phyloP scores from a whole-genome alignment of 1,140 invertebrate species.

The Maniola jurtina region DNA sequence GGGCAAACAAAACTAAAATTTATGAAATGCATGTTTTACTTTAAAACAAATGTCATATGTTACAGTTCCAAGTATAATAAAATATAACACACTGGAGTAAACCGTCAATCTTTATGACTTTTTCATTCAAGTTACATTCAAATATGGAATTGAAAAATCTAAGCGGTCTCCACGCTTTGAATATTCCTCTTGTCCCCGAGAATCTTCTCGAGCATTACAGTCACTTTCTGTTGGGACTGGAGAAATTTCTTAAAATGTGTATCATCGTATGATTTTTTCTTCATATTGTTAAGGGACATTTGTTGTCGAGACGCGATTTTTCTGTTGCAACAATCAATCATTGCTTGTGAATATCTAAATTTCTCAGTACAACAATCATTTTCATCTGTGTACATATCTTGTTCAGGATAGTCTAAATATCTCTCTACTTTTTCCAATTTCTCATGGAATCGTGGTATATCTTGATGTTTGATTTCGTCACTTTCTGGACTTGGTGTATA shows the following conservation, averaged over 20 bases:
- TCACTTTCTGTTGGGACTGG: slow-evolving; percentile 66
- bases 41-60: too few species aligned
- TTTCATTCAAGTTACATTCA: neutral
- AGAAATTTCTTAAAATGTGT: slow-evolving; percentile 60
- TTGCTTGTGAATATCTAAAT: slow-evolving; percentile 27
- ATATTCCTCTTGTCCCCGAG: slow-evolving; percentile 44
- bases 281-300: slow-evolving; percentile 39
- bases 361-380: slow-evolving; percentile 34
- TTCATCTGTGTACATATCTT: slow-evolving; percentile 23
- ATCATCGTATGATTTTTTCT: slow-evolving; percentile 46
- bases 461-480: neutral
- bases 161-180: slow-evolving; percentile 49
- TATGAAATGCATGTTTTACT: too few species aligned
- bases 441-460: slow-evolving; percentile 48
- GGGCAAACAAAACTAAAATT: too few species aligned
- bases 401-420: slow-evolving; percentile 2
- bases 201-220: slow-evolving; percentile 60
- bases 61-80: too few species aligned
- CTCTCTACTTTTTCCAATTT: slow-evolving; percentile 42
- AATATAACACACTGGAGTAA: too few species aligned
- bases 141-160: slow-evolving; percentile 15
- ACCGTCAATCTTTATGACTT: too few species aligned
- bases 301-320: slow-evolving; percentile 49
- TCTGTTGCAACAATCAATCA: slow-evolving; percentile 38
- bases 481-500: neutral